Evolutionary conservation across 2,888 invertebrate genomes (phyloP).

Genomic region (Epistrophe grossulariae): DNA sequence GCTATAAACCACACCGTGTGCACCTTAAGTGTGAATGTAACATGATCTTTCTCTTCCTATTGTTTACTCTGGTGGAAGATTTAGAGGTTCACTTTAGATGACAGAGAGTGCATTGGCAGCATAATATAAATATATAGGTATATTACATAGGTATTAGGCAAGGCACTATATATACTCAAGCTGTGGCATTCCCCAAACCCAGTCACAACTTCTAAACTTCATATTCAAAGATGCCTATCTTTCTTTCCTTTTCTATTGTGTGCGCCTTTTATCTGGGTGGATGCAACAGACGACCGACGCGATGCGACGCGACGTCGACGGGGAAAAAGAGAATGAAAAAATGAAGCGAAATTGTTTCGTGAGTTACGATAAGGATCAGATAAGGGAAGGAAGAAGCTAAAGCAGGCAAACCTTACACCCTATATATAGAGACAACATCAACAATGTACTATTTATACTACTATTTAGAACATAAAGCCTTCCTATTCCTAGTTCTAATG

Average conservation of each 20-base stretch:
- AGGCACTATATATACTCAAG: not conserved
- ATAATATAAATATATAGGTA: not conserved
- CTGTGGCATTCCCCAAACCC: constrained; percentile 32
- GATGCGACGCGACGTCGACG: not conserved
- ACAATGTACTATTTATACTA: constrained; percentile 52
- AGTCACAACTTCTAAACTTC: constrained; percentile 59
- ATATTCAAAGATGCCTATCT: constrained; percentile 63
- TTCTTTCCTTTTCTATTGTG: constrained; percentile 69
- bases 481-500: constrained; percentile 34
- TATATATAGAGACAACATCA: constrained; percentile 63
- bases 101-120: constrained; percentile 56
- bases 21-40: constrained; percentile 72
- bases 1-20: constrained; percentile 41
- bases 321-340: constrained; percentile 50
- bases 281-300: constrained; percentile 1
- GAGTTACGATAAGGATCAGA: constrained; percentile 72
- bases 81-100: constrained; percentile 67
- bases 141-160: not conserved
- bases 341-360: constrained; percentile 73
- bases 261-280: constrained; percentile 38
- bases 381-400: constrained; percentile 55
- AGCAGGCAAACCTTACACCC: constrained; percentile 63
- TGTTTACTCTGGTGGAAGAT: constrained; percentile 59
- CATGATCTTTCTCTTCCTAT: constrained; percentile 70
- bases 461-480: constrained; percentile 52